A percentile compares a stretch with the other conserved stretches of the same genome.
Evolutionary conservation across 2,797 vertebrate species (phyloP).

Genomic region (Sebastes paucispinis): DNA sequence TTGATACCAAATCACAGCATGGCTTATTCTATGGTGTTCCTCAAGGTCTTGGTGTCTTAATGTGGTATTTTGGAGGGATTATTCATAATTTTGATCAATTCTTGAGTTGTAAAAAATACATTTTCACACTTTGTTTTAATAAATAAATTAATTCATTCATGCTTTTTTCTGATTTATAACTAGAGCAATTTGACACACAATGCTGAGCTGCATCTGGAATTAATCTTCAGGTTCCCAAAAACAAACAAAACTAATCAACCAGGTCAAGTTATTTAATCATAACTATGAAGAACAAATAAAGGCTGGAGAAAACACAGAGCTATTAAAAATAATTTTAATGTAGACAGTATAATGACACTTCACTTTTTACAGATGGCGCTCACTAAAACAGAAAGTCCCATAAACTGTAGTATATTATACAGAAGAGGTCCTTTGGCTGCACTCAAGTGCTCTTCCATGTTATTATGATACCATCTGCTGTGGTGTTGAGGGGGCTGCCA

Average conservation of each 20-base stretch:
- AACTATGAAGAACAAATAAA: neutral
- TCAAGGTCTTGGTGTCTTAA: too few relatives aligned
- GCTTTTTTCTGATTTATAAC: too few relatives aligned
- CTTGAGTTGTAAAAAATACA: too few relatives aligned
- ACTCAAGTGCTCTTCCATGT: constrained; percentile 9
- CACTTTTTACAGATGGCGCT: constrained; percentile 54
- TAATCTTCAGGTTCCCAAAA: too few relatives aligned
- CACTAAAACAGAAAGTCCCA: constrained; percentile 53
- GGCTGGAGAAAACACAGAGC: constrained; percentile 24
- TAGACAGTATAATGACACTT: constrained; percentile 60
- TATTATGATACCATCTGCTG: constrained; percentile 19
- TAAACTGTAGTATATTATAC: constrained; percentile 21
- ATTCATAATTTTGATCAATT: too few relatives aligned
- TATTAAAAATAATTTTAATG: constrained; percentile 70
- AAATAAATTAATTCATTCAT: too few relatives aligned
- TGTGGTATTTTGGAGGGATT: too few relatives aligned
- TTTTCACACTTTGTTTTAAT: too few relatives aligned
- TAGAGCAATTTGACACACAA: too few relatives aligned
- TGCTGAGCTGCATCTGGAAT: too few relatives aligned
- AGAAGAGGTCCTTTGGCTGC: constrained; percentile 29
- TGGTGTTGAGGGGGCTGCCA: neutral
- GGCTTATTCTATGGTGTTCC: too few relatives aligned
- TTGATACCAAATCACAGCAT: too few relatives aligned
- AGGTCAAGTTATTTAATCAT: neutral
- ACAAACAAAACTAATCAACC: neutral